Evolutionary conservation across 2,888 invertebrate genomes (phyloP), one percentile per base, ranked within the genome.

Genomic region (Camptogramma bilineatum): DNA sequence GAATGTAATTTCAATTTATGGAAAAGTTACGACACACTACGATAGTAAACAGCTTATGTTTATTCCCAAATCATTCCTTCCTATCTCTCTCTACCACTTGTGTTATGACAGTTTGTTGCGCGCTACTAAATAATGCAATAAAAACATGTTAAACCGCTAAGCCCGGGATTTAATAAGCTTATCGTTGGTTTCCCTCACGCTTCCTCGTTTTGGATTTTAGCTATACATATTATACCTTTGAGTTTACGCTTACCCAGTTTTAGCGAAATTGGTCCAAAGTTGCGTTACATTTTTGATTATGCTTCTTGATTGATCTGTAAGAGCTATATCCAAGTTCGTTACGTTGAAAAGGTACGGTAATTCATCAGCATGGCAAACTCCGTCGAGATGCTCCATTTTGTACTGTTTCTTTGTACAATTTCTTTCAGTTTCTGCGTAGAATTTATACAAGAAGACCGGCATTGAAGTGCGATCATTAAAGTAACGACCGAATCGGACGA

Each of bases 361-460:
- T 0, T 93, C 93, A 61, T 93, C 93, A 2, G 88, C 81, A 68
- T 93, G 93, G 70, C 93, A 93, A 1, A 88, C 91, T 1, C 92
- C 93, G 53, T 81, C 68, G 1, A 85, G 57, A 3, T 72, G 62
- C 3, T 88, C 80, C 87, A 92, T 86, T 47, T 88, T 83, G 59
- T 92, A 92, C 50, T 75, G 68, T 51, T 76, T 84, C 74, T 92
- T 92, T 13, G 85, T 82, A 57, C 80, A 79, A 73, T 91, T 92
- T 52, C 92, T 81, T 53, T 90, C 91, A 13, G 89, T 87, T 78
- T 91, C 91, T 5, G 85, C 84, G 2, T 69, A 71, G 72, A 93
- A 91, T 66, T 88, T 85, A 71, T 91, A 93, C 7, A 91, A 62
- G 66, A 83, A 92, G 7, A 87, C 84, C 0, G 90, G 84, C 62